These are phyloP conservation scores for Odontocerum albicorne DNA, from an alignment of 2,888 invertebrate genomes.

Conservation along the genomic window DNA sequence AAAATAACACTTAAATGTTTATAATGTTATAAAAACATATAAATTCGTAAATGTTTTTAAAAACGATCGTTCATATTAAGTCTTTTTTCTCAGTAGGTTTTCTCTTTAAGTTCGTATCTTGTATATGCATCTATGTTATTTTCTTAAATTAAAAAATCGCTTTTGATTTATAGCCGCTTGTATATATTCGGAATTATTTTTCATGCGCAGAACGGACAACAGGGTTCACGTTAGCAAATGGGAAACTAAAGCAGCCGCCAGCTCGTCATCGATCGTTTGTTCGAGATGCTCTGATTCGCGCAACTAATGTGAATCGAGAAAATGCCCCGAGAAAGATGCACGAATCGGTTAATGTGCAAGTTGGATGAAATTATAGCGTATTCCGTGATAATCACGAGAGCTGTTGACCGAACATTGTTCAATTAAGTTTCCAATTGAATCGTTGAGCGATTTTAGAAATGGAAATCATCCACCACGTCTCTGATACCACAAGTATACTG, in stretches of 20 bases:
- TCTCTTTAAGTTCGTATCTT: too few species aligned
- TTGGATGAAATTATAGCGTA: conserved; percentile 15
- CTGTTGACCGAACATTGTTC: conserved; percentile 16
- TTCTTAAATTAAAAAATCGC: too few species aligned
- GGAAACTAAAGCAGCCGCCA: conserved; percentile 4
- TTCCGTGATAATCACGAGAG: conserved; percentile 22
- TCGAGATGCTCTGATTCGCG: conserved; percentile 34
- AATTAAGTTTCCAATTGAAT: conserved; percentile 22
- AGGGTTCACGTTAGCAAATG: background rate
- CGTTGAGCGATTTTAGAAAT: conserved; percentile 20
- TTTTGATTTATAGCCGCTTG: too few species aligned
- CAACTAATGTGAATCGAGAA: conserved; percentile 23
- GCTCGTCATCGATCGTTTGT: conserved; percentile 33
- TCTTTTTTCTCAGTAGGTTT: too few species aligned
- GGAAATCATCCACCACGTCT: background rate
- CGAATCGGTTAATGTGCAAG: conserved; percentile 13
- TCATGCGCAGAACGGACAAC: too few species aligned
- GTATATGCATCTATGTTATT: too few species aligned
- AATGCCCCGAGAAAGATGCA: conserved; percentile 22
- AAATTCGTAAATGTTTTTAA: too few species aligned
- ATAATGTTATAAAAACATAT: too few species aligned
- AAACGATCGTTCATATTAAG: too few species aligned
- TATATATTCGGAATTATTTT: too few species aligned
- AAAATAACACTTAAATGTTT: too few species aligned
- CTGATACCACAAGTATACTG: too few species aligned